Percentiles rank a stretch among this genome's conserved stretches.
Evolutionary conservation across 2,797 vertebrate species (phyloP).

Genomic region (Helarctos malayanus): DNA sequence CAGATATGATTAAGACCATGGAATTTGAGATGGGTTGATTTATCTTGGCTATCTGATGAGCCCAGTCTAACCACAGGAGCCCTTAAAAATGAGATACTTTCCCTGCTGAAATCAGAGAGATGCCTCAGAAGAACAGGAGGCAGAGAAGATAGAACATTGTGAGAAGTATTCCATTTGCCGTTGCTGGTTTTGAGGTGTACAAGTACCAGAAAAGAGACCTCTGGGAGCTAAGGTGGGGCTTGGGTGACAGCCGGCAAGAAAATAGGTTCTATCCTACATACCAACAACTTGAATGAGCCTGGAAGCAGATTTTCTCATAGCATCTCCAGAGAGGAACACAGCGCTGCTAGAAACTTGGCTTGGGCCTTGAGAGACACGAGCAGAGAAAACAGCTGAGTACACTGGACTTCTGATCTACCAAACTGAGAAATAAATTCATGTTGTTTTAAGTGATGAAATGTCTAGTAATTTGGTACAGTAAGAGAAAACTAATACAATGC

Average conservation of each 20-base stretch:
- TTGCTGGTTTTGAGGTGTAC: neutral
- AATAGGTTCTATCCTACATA: neutral
- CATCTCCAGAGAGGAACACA: neutral
- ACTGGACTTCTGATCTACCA: neutral
- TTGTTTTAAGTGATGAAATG: neutral
- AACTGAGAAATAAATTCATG: neutral
- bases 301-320: neutral
- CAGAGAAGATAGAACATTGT: accelerated
- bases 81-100: neutral
- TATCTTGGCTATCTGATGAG: neutral
- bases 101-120: neutral
- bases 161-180: neutral
- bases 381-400: neutral
- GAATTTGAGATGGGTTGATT: neutral
- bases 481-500: neutral
- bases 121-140: neutral
- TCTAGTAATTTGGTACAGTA: neutral
- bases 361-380: neutral
- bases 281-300: neutral
- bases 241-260: neutral
- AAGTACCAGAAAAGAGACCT: neutral
- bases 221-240: accelerated
- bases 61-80: neutral
- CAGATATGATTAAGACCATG: neutral
- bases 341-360: neutral